Percentiles rank a stretch among this genome's conserved stretches.
phyloP scores from a whole-genome alignment of 2,113 vertebrate species.

The Gracilinanus agilis region DNA sequence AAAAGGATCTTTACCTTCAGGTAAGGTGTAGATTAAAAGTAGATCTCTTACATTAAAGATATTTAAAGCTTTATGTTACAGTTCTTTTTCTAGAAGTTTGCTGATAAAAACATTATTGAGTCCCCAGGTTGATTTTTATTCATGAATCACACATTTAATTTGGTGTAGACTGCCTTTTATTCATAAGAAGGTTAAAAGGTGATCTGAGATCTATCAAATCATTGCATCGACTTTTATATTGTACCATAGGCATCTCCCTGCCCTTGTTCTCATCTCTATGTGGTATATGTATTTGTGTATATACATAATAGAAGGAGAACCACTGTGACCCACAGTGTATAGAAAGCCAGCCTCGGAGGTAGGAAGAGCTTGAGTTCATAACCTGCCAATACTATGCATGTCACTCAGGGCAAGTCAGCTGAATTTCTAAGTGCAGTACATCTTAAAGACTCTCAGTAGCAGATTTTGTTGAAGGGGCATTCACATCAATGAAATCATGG shows the following conservation, averaged over 20 bases:
- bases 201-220: background rate
- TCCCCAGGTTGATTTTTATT: constrained; percentile 48
- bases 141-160: constrained; percentile 6
- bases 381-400: background rate
- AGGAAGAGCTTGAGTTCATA: background rate
- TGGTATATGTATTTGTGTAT: background rate
- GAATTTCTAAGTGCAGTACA: background rate
- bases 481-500: background rate
- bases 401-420: background rate
- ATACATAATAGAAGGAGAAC: background rate
- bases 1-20: constrained; percentile 89
- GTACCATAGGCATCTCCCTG: background rate
- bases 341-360: background rate
- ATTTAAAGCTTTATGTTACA: background rate
- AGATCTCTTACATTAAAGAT: background rate
- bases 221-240: background rate
- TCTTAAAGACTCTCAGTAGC: background rate
- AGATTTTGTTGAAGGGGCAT: background rate
- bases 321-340: background rate
- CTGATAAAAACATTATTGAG: background rate
- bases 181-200: background rate
- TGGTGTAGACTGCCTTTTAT: background rate
- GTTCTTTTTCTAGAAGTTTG: constrained; percentile 40
- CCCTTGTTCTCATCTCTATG: background rate
- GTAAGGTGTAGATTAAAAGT: constrained; percentile 81